Percentiles rank a stretch among this genome's conserved stretches.
Evolutionary conservation across 2,888 invertebrate species (phyloP).

Genomic region (Spodoptera exigua): DNA sequence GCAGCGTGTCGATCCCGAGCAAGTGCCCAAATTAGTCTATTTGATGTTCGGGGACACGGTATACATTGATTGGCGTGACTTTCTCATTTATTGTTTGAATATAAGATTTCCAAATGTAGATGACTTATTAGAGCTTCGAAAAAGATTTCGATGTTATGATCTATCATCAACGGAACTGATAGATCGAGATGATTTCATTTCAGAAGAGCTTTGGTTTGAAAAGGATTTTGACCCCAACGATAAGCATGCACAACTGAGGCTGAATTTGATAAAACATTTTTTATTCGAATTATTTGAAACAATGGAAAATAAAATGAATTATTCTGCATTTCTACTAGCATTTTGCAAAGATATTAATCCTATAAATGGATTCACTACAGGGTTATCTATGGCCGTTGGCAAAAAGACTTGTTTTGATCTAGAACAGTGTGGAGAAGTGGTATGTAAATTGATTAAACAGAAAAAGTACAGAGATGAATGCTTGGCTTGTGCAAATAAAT

Average conservation of each 20-base stretch:
- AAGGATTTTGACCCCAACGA: slow-evolving; percentile 70
- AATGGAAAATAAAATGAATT: slow-evolving; percentile 86
- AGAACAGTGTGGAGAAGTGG: slow-evolving; percentile 84
- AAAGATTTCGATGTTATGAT: slow-evolving; percentile 85
- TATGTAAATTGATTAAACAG: slow-evolving; percentile 76
- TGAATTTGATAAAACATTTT: slow-evolving; percentile 85
- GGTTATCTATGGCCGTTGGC: slow-evolving; percentile 88
- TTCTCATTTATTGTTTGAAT: slow-evolving; percentile 90
- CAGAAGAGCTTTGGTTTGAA: slow-evolving; percentile 80
- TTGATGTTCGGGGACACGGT: slow-evolving; percentile 88
- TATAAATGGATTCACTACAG: slow-evolving; percentile 88
- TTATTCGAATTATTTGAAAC: slow-evolving; percentile 89
- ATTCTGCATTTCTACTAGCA: slow-evolving; percentile 90
- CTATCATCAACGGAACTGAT: slow-evolving; percentile 75
- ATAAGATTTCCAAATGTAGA: slow-evolving; percentile 87
- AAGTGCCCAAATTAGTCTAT: slow-evolving; percentile 80
- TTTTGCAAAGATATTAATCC: slow-evolving; percentile 90
- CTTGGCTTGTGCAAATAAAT: slow-evolving; percentile 75
- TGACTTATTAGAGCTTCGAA: slow-evolving; percentile 86
- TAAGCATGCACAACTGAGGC: slow-evolving; percentile 67
- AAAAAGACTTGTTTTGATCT: slow-evolving; percentile 84
- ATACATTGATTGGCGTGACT: slow-evolving; percentile 91
- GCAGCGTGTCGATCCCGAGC: slow-evolving; percentile 78
- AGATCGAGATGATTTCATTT: slow-evolving; percentile 72
- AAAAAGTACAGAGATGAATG: slow-evolving; percentile 80